Conservation (phyloP, 2,888 invertebrate genomes). For the Hydrotaea diabolus region DNA sequence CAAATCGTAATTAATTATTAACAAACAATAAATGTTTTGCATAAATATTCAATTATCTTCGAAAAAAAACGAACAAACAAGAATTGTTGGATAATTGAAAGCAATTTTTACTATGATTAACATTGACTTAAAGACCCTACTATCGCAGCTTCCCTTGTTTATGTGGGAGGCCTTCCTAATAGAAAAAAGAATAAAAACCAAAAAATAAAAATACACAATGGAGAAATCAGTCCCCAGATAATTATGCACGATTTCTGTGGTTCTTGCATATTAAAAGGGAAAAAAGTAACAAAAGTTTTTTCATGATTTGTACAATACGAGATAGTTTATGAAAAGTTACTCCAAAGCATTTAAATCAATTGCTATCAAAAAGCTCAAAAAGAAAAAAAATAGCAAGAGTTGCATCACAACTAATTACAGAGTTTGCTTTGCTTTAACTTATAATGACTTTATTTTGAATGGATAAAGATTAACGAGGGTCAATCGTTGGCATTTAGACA, state of each 20-base stretch:
- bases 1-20: slow-evolving; percentile 1
- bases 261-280: neutral
- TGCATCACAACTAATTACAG: neutral
- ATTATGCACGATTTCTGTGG: slow-evolving; percentile 19
- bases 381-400: neutral
- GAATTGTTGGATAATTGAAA: slow-evolving; percentile 8
- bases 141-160: neutral
- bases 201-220: neutral
- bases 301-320: neutral
- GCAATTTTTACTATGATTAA: neutral
- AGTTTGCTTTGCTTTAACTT: too few species aligned
- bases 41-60: slow-evolving; percentile 10
- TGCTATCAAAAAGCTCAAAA: neutral
- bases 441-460: neutral
- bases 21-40: slow-evolving; percentile 16
- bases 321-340: neutral
- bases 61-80: too few species aligned
- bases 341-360: neutral
- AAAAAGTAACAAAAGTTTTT: neutral
- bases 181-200: neutral
- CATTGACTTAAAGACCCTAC: neutral
- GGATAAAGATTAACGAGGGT: neutral
- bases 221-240: neutral
- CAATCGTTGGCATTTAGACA: too few species aligned
- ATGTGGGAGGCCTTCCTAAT: slow-evolving; percentile 7